Evolutionary conservation across 2,113 vertebrate species (phyloP).

Genomic region (Apteryx owenii): DNA sequence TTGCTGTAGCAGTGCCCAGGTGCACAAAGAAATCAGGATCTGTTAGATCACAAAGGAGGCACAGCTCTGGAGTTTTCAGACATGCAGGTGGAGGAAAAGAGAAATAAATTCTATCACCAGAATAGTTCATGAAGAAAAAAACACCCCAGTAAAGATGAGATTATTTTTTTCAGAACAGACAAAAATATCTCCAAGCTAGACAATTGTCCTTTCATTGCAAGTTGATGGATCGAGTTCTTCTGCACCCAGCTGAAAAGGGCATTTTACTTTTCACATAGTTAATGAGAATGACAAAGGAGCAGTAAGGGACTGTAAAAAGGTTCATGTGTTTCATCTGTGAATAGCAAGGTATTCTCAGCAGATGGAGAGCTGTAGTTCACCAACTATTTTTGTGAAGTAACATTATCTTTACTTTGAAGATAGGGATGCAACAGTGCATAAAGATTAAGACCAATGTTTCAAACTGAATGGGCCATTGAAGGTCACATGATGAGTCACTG

Average conservation of each 20-base stretch:
- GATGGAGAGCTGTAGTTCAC: background rate
- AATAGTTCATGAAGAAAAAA: background rate
- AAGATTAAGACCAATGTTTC: background rate
- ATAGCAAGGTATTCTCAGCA: background rate
- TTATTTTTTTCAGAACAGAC: background rate
- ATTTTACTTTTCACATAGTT: background rate
- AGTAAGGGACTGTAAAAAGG: background rate
- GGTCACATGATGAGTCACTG: background rate
- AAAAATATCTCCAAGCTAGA: background rate
- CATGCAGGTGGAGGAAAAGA: background rate
- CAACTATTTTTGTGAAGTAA: background rate
- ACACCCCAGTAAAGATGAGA: background rate
- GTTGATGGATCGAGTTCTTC: background rate
- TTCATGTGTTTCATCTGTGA: background rate
- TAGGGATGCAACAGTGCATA: background rate
- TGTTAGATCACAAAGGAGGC: background rate
- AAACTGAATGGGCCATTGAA: background rate
- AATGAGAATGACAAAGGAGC: background rate
- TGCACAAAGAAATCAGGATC: fast-evolving
- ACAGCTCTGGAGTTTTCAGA: background rate
- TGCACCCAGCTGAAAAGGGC: background rate
- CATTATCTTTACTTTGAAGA: background rate
- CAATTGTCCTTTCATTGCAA: background rate
- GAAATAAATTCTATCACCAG: background rate
- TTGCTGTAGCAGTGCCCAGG: fast-evolving